Evolutionary conservation across 53 echinoderm and acorn worm species (phyloP).

Genomic region (Henricia sp.): DNA sequence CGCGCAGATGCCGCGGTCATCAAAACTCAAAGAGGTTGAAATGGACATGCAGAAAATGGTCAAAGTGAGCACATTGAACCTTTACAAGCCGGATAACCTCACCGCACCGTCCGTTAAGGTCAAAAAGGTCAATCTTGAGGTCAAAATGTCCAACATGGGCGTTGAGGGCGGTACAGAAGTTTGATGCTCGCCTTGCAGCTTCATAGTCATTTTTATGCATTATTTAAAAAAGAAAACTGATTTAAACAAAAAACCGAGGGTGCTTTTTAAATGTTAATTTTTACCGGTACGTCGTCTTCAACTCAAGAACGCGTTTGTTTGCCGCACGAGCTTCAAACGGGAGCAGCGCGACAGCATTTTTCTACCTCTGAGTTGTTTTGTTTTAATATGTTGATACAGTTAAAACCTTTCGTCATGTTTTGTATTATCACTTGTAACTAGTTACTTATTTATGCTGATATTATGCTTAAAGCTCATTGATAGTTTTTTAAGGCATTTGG

Average conservation of each 20-base stretch:
- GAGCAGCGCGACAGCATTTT: conserved; percentile 1
- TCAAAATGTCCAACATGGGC: conserved; percentile 66
- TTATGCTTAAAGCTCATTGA: conserved; percentile 30
- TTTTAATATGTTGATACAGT: conserved; percentile 30
- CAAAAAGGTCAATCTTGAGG: conserved; percentile 97
- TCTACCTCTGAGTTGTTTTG: conserved; percentile 47
- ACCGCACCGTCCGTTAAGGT: conserved; percentile 65
- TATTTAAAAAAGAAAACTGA: conserved; percentile 44
- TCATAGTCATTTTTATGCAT: conserved; percentile 23
- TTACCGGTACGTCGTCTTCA: conserved; percentile 51
- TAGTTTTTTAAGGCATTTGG: no score
- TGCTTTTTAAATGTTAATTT: conserved; percentile 59
- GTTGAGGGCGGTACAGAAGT: conserved; percentile 93
- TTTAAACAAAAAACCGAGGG: conserved; percentile 43
- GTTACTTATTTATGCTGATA: conserved; percentile 54
- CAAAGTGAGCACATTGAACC: conserved; percentile 88
- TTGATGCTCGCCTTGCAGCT: conserved; percentile 55
- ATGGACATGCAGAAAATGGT: conserved; percentile 91
- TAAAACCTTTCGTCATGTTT: background rate
- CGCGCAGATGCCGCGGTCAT: background rate
- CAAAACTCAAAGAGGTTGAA: conserved; percentile 71
- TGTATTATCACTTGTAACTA: conserved; percentile 38
- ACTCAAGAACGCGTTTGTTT: conserved; percentile 35
- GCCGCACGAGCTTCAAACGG: conserved; percentile 11
- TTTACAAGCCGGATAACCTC: conserved; percentile 84